Evolutionary conservation across 2,888 invertebrate species (phyloP), one percentile per base, ranked within the genome.

Genomic region (Tetropium fuscum): DNA sequence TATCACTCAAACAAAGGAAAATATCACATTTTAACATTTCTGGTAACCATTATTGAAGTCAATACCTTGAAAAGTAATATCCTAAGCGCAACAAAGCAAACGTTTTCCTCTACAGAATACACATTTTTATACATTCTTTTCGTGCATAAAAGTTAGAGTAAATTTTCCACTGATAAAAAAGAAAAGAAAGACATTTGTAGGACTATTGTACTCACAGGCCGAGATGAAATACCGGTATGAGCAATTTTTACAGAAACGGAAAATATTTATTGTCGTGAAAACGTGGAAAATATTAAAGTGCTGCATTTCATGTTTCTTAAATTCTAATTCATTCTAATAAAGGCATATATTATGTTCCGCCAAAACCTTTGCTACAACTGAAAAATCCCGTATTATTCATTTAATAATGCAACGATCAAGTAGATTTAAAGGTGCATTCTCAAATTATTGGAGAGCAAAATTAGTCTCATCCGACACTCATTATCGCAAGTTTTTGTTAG

Each of bases 401-500:
- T n/a, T n/a, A n/a, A n/a, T n/a, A n/a, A n/a, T n/a, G n/a, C n/a
- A n/a, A n/a, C n/a, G n/a, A n/a, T n/a, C n/a, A n/a, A n/a, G n/a
- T n/a, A n/a, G n/a, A n/a, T n/a, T n/a, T n/a, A 13, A 34, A 34
- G 4, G 13, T 32, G 32, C 11, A n/a, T n/a, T 32, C 4, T 10
- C 13, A 32, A 32, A 32, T 32, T 27, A 32, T 5, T 10, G 32
- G 5, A 32, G 8, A 19, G 20, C 4, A 11, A 11, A 10, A 43
- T 41, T 20, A 41, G 18, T 3, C 20, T 41, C 19, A 19, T 11
- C 1, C 1, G 25, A n/a, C 10, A 11, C 13, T 38, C 13, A n/a
- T 40, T 36, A 51, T 40, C 15, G 51, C 10, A 16, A 15, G 49
- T 38, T 49, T 36, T 49, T 38, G 36, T 15, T 8, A 15, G 36